Conservation (phyloP, 2,113 vertebrate genomes). For the Pachycephala philippinensis region DNA sequence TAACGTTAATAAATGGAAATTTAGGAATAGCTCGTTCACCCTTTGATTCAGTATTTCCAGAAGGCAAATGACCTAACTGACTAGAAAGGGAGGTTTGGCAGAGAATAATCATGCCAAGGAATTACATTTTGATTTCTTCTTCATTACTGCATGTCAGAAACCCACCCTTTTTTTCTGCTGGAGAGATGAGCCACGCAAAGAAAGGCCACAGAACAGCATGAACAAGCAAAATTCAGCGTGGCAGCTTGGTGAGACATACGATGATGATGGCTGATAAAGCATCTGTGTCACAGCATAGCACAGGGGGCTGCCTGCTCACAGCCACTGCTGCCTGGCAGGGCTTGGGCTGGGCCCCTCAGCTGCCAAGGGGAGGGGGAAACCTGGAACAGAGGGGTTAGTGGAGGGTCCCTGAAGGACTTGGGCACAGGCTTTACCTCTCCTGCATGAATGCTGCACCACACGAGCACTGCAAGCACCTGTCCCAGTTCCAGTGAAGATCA, state of each 20-base stretch:
- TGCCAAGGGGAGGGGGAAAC: not conserved
- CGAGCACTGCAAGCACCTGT: rapidly evolving
- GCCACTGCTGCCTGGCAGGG: not conserved
- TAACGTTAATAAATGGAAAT: not conserved
- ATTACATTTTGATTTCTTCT: not conserved
- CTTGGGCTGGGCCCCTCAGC: not conserved
- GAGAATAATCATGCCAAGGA: not conserved
- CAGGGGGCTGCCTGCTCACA: rapidly evolving
- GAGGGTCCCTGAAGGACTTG: not conserved
- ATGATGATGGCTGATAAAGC: not conserved
- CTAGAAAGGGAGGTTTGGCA: not conserved
- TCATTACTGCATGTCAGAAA: not conserved
- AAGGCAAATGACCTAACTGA: not conserved
- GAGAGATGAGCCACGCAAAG: not conserved
- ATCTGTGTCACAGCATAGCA: not conserved
- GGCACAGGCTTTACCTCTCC: not conserved
- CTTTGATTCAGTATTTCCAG: not conserved
- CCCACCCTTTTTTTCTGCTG: not conserved
- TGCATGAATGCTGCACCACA: rapidly evolving
- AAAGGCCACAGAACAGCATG: not conserved
- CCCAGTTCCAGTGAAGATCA: not conserved
- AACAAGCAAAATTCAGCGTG: not conserved
- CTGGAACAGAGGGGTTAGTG: not conserved
- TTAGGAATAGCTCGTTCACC: not conserved
- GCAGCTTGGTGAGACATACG: rapidly evolving